Percentiles rank a stretch among this genome's conserved stretches.
Conservation (phyloP, 2,797 vertebrate species). For the Gila robusta region DNA sequence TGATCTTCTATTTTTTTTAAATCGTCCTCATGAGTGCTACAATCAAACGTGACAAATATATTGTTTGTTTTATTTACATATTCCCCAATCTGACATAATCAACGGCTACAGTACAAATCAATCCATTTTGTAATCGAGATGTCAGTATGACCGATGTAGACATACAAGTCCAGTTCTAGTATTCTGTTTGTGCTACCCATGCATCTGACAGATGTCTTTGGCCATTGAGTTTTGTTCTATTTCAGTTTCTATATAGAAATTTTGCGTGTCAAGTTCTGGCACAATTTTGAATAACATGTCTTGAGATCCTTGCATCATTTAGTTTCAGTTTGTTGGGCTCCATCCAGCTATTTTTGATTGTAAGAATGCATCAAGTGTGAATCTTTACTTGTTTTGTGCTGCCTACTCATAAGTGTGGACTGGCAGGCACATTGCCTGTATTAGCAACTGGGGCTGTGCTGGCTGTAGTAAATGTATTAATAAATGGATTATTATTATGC, state of each 20-base stretch:
- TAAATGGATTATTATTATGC: too few relatives aligned
- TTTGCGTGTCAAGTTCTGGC: neutral
- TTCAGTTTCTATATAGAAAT: neutral
- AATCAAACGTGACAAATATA: neutral
- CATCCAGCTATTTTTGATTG: neutral
- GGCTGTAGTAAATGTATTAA: too few relatives aligned
- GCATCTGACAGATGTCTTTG: constrained; percentile 2
- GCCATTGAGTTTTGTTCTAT: neutral
- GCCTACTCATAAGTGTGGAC: neutral
- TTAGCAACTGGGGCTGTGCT: neutral
- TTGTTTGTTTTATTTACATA: neutral
- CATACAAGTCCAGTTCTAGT: neutral
- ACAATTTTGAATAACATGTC: constrained; percentile 1
- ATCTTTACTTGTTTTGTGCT: neutral
- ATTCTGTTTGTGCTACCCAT: neutral
- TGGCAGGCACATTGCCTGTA: neutral
- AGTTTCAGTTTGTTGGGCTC: neutral
- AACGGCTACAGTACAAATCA: neutral
- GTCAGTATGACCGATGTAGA: neutral
- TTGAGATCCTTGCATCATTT: neutral
- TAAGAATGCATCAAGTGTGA: neutral
- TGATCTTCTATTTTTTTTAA: neutral
- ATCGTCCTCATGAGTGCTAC: neutral
- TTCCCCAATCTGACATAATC: too few relatives aligned
- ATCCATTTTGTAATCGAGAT: neutral